These are phyloP conservation scores for Ceyx melanurus DNA, from an alignment of 2,113 vertebrate species.

Conservation along the genomic window DNA sequence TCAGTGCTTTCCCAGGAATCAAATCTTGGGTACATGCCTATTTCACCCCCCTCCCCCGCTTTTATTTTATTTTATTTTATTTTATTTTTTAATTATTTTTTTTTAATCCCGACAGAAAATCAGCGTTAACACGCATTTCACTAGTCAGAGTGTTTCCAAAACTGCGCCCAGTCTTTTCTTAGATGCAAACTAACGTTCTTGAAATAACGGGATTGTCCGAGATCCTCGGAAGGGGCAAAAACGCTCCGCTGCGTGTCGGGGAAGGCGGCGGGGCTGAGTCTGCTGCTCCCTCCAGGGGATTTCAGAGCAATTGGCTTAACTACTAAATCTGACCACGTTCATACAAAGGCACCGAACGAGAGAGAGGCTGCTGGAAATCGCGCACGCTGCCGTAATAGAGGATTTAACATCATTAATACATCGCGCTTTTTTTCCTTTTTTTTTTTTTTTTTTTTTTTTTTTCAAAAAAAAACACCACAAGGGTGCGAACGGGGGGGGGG, in stretches of 20 bases:
- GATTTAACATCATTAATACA: slow-evolving; percentile 55
- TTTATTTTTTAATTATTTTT: background rate
- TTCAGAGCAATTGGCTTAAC: slow-evolving; percentile 66
- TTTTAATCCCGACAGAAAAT: background rate
- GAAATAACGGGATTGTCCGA: slow-evolving; percentile 35
- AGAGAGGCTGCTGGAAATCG: slow-evolving; percentile 30
- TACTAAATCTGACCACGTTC: slow-evolving; percentile 57
- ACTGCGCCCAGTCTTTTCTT: background rate
- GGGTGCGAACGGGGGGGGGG: too few species aligned
- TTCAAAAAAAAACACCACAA: too few species aligned
- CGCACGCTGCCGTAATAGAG: slow-evolving; percentile 5
- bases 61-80: background rate
- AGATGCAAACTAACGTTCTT: slow-evolving; percentile 3
- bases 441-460: background rate
- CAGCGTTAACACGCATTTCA: slow-evolving; percentile 17
- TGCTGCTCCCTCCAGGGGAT: slow-evolving; percentile 48
- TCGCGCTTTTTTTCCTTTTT: background rate
- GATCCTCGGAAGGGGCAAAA: background rate
- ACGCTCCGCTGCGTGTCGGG: background rate
- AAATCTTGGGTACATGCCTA: background rate
- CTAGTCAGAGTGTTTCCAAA: slow-evolving; percentile 21
- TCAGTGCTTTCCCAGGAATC: background rate
- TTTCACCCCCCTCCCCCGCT: background rate
- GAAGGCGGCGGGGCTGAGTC: background rate
- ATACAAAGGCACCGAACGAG: slow-evolving; percentile 53